Percentiles rank a stretch among this genome's conserved stretches.
Conservation (phyloP, 1,140 invertebrate genomes). For the Papilio helenus region DNA sequence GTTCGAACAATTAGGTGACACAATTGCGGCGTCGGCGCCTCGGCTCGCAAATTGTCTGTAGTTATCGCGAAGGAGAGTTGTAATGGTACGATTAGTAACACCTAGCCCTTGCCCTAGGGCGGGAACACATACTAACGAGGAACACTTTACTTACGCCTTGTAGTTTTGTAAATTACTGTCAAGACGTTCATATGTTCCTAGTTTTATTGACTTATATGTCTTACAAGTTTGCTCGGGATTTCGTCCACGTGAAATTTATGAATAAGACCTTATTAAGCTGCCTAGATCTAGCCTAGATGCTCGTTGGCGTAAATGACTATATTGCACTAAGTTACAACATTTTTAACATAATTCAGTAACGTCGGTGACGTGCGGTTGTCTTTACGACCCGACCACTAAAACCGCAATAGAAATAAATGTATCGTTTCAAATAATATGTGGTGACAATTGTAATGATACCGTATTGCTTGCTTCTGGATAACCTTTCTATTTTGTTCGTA, state of each 20-base stretch:
- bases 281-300: too few relatives aligned
- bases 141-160: not conserved
- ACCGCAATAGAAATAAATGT: constrained; percentile 19
- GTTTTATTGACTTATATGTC: not conserved
- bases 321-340: not conserved
- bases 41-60: constrained; percentile 37
- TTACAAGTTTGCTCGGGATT: too few relatives aligned
- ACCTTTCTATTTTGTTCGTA: not conserved
- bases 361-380: not conserved
- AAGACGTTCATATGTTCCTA: not conserved
- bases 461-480: not conserved
- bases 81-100: constrained; percentile 28
- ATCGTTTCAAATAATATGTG: constrained; percentile 6
- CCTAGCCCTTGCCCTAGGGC: not conserved
- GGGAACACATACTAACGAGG: constrained; percentile 2
- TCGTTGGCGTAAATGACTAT: too few relatives aligned
- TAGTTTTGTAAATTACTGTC: not conserved
- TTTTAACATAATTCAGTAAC: not conserved
- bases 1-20: constrained; percentile 55
- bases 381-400: constrained; percentile 17
- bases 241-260: too few relatives aligned
- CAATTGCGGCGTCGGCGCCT: constrained; percentile 47
- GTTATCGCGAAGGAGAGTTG: constrained; percentile 32
- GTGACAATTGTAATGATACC: constrained; percentile 13
- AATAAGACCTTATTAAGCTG: too few relatives aligned